These are phyloP conservation scores for Pteria penguin DNA, from an alignment of 2,888 invertebrate genomes.

Conservation along the genomic window DNA sequence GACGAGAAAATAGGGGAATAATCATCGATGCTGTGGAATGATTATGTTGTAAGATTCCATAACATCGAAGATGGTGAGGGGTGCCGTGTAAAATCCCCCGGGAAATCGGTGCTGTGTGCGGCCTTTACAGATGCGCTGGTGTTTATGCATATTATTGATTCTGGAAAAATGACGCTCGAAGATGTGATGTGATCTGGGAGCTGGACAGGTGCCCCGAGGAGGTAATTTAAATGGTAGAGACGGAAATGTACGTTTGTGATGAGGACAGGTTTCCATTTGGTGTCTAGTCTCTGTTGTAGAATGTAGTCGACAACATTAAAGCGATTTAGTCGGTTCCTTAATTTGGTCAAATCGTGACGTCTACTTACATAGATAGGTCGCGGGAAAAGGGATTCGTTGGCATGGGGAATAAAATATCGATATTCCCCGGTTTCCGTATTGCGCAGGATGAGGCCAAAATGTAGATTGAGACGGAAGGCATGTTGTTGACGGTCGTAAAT, in stretches of 20 bases:
- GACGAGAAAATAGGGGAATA: constrained; percentile 39
- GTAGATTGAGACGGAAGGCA: constrained; percentile 38
- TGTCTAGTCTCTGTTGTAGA: constrained; percentile 36
- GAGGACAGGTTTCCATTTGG: constrained; percentile 50
- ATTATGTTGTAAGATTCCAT: constrained; percentile 40
- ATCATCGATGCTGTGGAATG: constrained; percentile 31
- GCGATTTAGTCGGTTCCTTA: constrained; percentile 7
- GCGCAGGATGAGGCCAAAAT: constrained; percentile 13
- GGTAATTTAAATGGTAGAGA: not conserved
- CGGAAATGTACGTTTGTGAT: constrained; percentile 46
- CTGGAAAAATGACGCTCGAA: constrained; percentile 3
- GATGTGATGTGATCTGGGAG: constrained; percentile 5
- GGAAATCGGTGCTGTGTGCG: constrained; percentile 30
- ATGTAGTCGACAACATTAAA: constrained; percentile 39
- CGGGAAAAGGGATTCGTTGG: constrained; percentile 40
- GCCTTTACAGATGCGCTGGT: constrained; percentile 22
- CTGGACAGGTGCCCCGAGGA: not conserved
- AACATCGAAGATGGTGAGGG: constrained; percentile 29
- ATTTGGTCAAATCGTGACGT: constrained; percentile 32
- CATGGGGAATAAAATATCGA: constrained; percentile 46
- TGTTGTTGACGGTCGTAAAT: constrained; percentile 30
- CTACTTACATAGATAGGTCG: constrained; percentile 44
- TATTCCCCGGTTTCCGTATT: constrained; percentile 44
- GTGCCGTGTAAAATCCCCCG: constrained; percentile 33
- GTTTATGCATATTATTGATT: not conserved